Base-by-base conservation (phyloP, 1,140 invertebrate genomes). In the Trachymyrmex cornetzi region DNA sequence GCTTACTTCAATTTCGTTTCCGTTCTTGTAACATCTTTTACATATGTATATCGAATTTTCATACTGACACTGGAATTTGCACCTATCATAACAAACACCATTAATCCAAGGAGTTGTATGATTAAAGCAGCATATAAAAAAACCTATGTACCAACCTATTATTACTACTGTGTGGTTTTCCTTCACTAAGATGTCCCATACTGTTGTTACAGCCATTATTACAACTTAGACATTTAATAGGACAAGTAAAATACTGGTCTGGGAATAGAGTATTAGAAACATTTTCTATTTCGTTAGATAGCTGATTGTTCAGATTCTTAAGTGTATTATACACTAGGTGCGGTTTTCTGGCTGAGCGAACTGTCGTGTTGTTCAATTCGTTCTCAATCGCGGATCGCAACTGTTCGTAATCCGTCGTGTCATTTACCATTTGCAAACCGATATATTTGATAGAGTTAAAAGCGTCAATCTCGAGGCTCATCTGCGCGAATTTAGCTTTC, bases 161-260 rank as follows among this genome's bases (percentile, higher is more conserved):
- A 61, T 94, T 89, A 88, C 95, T 96, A 12, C 75, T 92, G 94
- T 98, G 97, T 16, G 96, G 95, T 77, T 96, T 95, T 16, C 96
- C 96, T 85, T 98, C 97, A n/a, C 95, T 96, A 71, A 96, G 91
- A 93, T 98, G 98, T 75, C 98, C 98, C 97, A 98, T 98, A 74
- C 97, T 97, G 57, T 96, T 96, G 79, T 94, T 95, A 93, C 98
- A 98, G n/a, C 97, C 96, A 74, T 93, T 94, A 92, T 96, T 96
- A 95, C 98, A 98, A 44, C 97, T 97, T 53, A 97, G 94, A 94
- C 98, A 98, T 86, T 96, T 96, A 1, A 96, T 94, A 12, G 96
- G 96, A 93, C 98, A 98, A 0, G 97, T 98, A 91, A 98, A 98
- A 95, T 98, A 98, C 92, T 98, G 96, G 90, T 98, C 97, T 24